A percentile compares a stretch with the other conserved stretches of the same genome.
Evolutionary conservation across 2,888 invertebrate genomes (phyloP).

Genomic region (Osmoderma eremita): DNA sequence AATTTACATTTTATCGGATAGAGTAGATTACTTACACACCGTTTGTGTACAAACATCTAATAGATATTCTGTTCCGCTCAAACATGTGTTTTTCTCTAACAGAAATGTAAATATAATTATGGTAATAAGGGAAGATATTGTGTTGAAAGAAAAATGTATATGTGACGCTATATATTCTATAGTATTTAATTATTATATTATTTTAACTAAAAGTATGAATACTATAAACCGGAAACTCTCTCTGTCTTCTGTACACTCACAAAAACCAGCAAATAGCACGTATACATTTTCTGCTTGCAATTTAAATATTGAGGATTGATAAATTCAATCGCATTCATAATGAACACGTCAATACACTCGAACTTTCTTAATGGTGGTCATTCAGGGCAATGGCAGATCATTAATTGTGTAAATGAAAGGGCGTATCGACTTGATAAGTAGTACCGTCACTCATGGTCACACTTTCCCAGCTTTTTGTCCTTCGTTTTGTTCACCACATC

Average conservation of each 20-base stretch:
- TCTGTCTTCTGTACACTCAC: neutral
- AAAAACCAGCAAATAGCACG: conserved; percentile 14
- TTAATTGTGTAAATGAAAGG: conserved; percentile 51
- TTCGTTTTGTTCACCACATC: conserved; percentile 33
- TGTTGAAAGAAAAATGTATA: too few species aligned
- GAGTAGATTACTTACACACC: conserved; percentile 11
- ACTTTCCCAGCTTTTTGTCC: conserved; percentile 31
- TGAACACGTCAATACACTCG: conserved; percentile 49
- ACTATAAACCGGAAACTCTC: too few species aligned
- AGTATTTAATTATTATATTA: conserved; percentile 1
- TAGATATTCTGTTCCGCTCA: neutral
- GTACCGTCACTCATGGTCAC: conserved; percentile 39
- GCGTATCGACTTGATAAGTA: conserved; percentile 44
- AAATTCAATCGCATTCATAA: conserved; percentile 48
- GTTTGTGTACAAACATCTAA: neutral
- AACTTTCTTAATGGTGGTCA: conserved; percentile 46
- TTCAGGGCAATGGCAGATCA: conserved; percentile 45
- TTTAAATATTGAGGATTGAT: conserved; percentile 45
- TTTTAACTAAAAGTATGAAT: too few species aligned
- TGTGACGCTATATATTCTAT: neutral
- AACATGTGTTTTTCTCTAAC: too few species aligned
- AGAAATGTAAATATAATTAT: too few species aligned
- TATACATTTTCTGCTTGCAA: conserved; percentile 18
- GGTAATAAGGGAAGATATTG: conserved; percentile 23
- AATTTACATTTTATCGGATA: conserved; percentile 35